Base-by-base conservation (phyloP, 37 sponge, comb jelly and placozoan genomes). In the Lycopodina hypogea region DNA sequence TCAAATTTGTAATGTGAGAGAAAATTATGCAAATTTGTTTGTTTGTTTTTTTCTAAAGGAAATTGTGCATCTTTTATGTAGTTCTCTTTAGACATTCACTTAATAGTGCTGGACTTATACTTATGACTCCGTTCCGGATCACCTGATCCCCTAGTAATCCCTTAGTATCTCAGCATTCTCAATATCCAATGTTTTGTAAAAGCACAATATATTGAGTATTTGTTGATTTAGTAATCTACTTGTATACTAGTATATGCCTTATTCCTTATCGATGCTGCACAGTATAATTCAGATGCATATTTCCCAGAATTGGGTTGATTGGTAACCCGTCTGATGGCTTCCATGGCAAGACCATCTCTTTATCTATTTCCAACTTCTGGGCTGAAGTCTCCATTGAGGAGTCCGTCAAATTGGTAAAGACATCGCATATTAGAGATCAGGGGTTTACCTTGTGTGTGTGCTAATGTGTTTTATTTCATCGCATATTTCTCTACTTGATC, bases 281-380 rank as follows among this genome's bases (percentile, higher is more conserved):
- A n/a, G n/a, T n/a, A n/a, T n/a, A n/a, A n/a, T n/a, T n/a, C n/a
- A n/a, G n/a, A n/a, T n/a, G n/a, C n/a, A n/a, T n/a, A n/a, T n/a
- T n/a, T n/a, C n/a, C n/a, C n/a, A 90, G 94, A 75, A 75, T 94
- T 84, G 94, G 94, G 32, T 71, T 94, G 51, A 87, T 94, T 57
- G 94, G 94, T 0, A 94, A 94, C 40, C 94, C 94, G 12, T 90
- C 91, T 58, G 94, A 94, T 61, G 91, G 91, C 8, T 94, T 90
- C 77, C 73, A 67, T 87, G 94, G 94, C 15, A 94, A 94, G 83
- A 90, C 94, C 9, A 94, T 94, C 9, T 76, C 94, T 18, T 39
- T 94, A 64, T 84, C 94, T 32, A 90, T 94, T 52, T 65, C 81
- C 42, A 90, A 94, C 81, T 94, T 94, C 77, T 94, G 94, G 94